Evolutionary conservation across 2,888 invertebrate genomes (phyloP), one percentile per base, ranked within the genome.

Genomic region (Lumbricus terrestris): DNA sequence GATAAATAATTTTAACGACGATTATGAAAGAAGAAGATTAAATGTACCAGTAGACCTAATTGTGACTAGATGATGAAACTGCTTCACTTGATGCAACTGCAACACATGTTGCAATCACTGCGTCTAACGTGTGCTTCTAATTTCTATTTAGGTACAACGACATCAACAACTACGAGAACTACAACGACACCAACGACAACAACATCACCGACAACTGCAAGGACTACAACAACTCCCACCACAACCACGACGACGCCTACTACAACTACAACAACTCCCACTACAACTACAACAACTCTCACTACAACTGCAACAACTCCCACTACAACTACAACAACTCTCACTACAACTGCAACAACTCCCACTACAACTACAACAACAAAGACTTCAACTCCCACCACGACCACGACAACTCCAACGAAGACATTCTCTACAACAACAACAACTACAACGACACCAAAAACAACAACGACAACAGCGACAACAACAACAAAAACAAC

Each of bases 111-210:
- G 47, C 20, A 47, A 47, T 47, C 20, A 47, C 20, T 69, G 29
- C 8, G 69, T 69, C 29, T 69, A 69, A 69, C 1, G 69, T 69
- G 6, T n/a, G n/a, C 8, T 69, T 47, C 5, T 11, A n/a, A 69
- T 69, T 69, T 69, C 4, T 69, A n/a, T 69, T 33, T 88, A 37
- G 88, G 88, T 23, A 37, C 35, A 35, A 37, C 88, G 13, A 88
- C 88, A 34, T n/a, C 88, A 88, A 88, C 88, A 33, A 88, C 88
- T 29, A 88, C 88, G n/a, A 29, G n/a, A 47, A 47, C 47, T n/a
- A n/a, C 29, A 5, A 85, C 85, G 37, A 85, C 35, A 18, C 34
- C 34, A 34, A 85, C 34, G 37, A 85, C 34, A 3, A 85, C 85
- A 35, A 5, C 35, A 23, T 35, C 85, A 85, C 20, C 85, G 37